Base-by-base conservation (phyloP, 2,797 vertebrate species). In the Florisuga fusca region DNA sequence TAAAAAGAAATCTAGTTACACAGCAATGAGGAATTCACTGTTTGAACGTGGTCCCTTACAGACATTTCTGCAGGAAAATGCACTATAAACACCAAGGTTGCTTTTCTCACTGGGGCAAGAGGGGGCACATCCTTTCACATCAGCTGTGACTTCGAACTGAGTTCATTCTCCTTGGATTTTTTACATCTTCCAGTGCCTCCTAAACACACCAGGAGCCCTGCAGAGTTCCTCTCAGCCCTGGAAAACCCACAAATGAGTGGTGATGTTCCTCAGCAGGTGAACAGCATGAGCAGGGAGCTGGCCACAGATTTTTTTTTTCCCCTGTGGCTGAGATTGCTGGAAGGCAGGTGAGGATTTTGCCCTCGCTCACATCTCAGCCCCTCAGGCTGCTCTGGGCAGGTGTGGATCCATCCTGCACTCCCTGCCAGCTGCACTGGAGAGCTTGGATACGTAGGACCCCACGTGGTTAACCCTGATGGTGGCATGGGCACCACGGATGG, bases 1-100 rank as follows among this genome's bases (percentile, higher is more conserved):
- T 77, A 55, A 66, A 68, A 78, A 67, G 72, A 54, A 85, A 63
- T 62, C 66, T 59, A 46, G 72, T 94, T 95, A 50, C 84, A 43
- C 31, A 36, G 87, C 12, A 1, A 16, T 75, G 54, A 94, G 82
- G 92, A 80, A 87, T 91, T 95, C 11, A 1, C 29, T n/a, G 0
- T 43, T 72, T 45, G 79, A 59, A 53, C 57, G 46, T 33, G 59
- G 62, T 12, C 83, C 33, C 79, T 95, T 64, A 68, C 68, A 54
- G 72, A 77, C 27, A 9, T 80, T 85, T 80, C 84, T 87, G 38
- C 71, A 74, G 75, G 68, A 43, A 87, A 72, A 74, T 3, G 31
- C 38, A 17, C 38, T 9, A 5, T 21, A 43, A 89, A 51, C 25
- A 33, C 58, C 48, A 33, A 27, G 36, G 53, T 51, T 75, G 64